Percentiles rank a stretch among this genome's conserved stretches.
These are phyloP conservation scores for Patella caerulea DNA, from an alignment of 2,888 invertebrate species.

Conservation along the genomic window DNA sequence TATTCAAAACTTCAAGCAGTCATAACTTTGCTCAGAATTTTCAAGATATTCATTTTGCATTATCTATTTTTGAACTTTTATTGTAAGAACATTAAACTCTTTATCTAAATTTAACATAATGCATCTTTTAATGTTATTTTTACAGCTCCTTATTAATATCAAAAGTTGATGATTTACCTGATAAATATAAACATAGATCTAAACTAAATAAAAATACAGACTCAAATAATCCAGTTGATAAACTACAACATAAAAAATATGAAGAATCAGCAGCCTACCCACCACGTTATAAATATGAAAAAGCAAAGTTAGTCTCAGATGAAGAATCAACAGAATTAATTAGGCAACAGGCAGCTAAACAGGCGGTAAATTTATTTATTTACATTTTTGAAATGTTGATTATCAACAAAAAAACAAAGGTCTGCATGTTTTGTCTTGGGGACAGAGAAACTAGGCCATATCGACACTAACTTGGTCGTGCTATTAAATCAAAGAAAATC, in stretches of 20 bases:
- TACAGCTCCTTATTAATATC: conserved; percentile 28
- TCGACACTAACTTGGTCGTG: no score
- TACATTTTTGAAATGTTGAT: neutral
- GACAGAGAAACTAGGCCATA: no score
- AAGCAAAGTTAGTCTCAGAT: conserved; percentile 30
- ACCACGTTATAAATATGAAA: conserved; percentile 35
- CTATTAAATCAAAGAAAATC: no score
- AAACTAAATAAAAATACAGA: neutral
- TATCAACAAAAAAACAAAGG: neutral
- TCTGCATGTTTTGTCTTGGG: no score
- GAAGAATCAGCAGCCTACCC: conserved; percentile 41
- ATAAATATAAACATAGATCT: conserved; percentile 18
- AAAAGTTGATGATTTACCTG: conserved; percentile 26
- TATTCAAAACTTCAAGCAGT: no score
- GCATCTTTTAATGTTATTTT: neutral
- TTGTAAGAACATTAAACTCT: no score
- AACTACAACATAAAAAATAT: neutral
- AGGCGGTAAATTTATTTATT: conserved; percentile 31
- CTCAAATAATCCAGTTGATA: neutral
- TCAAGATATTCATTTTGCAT: no score
- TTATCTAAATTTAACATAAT: neutral
- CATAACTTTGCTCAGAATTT: no score
- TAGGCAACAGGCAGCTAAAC: conserved; percentile 33
- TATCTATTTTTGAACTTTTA: no score
- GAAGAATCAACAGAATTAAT: conserved; percentile 40